Base-by-base conservation (phyloP, 2,113 vertebrate species). In the Columba janthina region DNA sequence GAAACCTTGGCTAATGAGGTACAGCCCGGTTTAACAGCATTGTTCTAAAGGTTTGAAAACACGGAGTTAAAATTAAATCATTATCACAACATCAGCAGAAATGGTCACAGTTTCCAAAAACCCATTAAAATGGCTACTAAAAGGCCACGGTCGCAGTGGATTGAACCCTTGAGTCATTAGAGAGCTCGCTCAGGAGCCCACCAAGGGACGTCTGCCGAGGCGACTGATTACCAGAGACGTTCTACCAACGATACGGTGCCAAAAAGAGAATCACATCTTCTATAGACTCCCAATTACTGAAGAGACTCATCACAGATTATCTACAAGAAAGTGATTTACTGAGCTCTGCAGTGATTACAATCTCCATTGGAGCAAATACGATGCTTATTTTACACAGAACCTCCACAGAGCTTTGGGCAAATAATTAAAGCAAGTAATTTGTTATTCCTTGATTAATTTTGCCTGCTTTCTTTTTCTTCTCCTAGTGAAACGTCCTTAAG, bases 1-100 rank as follows among this genome's bases (percentile, higher is more conserved):
- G 85, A 88, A 88, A 66, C 54, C 66, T 32, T 17, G 70, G 15
- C 81, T 93, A 89, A 95, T 56, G 94, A 96, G 88, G n/a, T n/a
- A 18, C 71, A 76, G 74, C 48, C 76, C 31, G 32, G 12, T 74
- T 84, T 16, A 58, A 36, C 69, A 51, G 83, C 50, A 6, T 38
- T 61, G 60, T 62, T 76, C 70, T 26, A 34, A 15, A 46, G 71
- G 54, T n/a, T 65, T 38, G 11, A 69, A 93, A 38, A 20, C 46
- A 50, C 1, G 12, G 66, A 76, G 79, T 88, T 50, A 12, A 44
- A 75, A 51, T 32, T 9, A 73, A 92, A 51, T 77, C 74, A 40
- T 70, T 38, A 64, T 29, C 78, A 22, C 50, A 46, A 46, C 81
- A 10, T 26, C 9, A 62, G 4, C 58, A 34, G 25, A 29, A 29